Base-by-base conservation (phyloP, 2,888 invertebrate genomes). In the Odontomyia ornata region DNA sequence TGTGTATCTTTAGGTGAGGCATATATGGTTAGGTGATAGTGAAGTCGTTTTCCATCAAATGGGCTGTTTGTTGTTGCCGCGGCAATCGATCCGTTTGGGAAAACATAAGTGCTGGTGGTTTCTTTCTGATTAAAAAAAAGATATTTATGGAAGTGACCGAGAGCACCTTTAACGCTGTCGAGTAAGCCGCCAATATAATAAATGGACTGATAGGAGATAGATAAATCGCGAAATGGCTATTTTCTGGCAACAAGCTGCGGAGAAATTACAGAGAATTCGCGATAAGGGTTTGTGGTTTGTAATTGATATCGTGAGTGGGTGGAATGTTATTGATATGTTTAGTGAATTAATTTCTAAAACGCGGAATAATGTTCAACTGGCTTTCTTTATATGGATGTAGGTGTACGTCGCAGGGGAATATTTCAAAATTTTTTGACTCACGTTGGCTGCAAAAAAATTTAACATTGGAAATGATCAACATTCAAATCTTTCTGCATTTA, bases 181-280 rank as follows among this genome's bases (percentile, higher is more conserved):
- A 25, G 43, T 18, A 69, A 69, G 47, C 69, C 47, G 25, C 69
- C 69, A 69, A 69, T 69, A 25, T 47, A 69, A 69, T 23, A 23
- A 69, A 69, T 69, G 46, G 23, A 9, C 46, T 47, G 5, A 7
- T 21, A n/a, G 65, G 15, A 18, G 18, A 25, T 47, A 69, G 25
- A 69, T 47, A 47, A 69, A 69, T 1, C 47, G 69, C 25, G 25
- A 47, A 43, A 21, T 69, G 47, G 69, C 27, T 11, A 43, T 11
- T 18, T 69, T 69, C 25, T 23, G 43, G 23, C 43, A 67, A 67
- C 15, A 43, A 23, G 43, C 18, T 43, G 18, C 5, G 23, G 46
- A 27, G 11, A 25, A 69, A 69, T 67, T 67, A 67, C 30, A 15
- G 43, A 18, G 5, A 5, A 2, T 28, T 62, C 5, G 4, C 15